Evolutionary conservation across 1,140 invertebrate genomes (phyloP).

Genomic region (Orius insidiosus): DNA sequence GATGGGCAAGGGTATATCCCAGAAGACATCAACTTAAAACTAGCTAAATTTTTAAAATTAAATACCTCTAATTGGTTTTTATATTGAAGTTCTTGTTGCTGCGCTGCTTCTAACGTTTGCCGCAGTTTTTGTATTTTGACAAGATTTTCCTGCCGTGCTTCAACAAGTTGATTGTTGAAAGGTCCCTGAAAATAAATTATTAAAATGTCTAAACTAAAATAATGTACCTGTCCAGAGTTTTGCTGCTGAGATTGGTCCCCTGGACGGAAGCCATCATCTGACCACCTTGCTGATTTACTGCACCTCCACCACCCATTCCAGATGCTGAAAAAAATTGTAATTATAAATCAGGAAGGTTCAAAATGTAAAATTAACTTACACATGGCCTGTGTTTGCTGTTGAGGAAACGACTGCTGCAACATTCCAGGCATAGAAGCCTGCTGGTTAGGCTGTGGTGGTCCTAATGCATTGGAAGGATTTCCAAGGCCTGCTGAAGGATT

Average conservation of each 20-base stretch:
- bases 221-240: slow-evolving; percentile 8
- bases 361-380: not conserved
- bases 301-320: slow-evolving; percentile 1
- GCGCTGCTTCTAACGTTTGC: slow-evolving; percentile 53
- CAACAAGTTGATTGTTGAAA: slow-evolving; percentile 25
- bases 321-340: not conserved
- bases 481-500: not conserved
- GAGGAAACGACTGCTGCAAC: slow-evolving; percentile 1
- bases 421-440: not conserved
- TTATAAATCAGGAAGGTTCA: too few species aligned
- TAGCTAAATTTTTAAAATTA: too few species aligned
- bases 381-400: not conserved
- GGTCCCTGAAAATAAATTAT: slow-evolving; percentile 1
- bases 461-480: not conserved
- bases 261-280: slow-evolving; percentile 1
- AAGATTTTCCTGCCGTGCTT: slow-evolving; percentile 47
- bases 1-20: too few species aligned
- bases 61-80: slow-evolving; percentile 47
- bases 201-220: not conserved
- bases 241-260: slow-evolving; percentile 7
- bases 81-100: slow-evolving; percentile 56
- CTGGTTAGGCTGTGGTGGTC: not conserved
- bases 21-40: too few species aligned
- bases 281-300: slow-evolving; percentile 7
- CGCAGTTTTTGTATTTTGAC: slow-evolving; percentile 45